These are phyloP conservation scores for Dendroctonus ponderosae DNA, from an alignment of 1,140 invertebrate genomes.

Conservation along the genomic window DNA sequence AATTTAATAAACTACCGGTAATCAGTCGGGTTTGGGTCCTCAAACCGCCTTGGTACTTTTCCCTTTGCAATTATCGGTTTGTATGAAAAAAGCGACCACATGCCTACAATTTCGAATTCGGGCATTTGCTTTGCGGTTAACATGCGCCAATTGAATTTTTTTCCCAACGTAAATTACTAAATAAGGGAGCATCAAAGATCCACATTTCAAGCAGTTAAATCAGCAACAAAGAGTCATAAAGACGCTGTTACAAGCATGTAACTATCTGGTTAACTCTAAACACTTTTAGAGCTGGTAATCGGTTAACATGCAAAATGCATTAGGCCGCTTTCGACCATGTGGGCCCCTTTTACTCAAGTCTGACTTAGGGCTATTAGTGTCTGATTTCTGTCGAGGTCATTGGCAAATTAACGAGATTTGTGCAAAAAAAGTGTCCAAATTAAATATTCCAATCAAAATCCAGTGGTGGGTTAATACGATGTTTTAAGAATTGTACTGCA, in stretches of 20 bases:
- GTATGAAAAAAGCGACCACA: conserved; percentile 3
- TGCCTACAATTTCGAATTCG: not conserved
- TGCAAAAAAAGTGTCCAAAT: not conserved
- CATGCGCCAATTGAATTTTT: not conserved
- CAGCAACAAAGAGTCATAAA: conserved; percentile 22
- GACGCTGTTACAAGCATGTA: conserved; percentile 23
- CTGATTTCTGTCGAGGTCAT: conserved; percentile 20
- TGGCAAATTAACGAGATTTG: conserved; percentile 22
- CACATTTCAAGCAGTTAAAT: conserved; percentile 7
- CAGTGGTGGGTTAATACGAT: too few species aligned
- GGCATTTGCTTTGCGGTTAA: not conserved
- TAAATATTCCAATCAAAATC: too few species aligned
- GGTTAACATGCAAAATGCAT: conserved; percentile 21
- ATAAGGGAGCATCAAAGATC: not conserved
- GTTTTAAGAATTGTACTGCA: too few species aligned
- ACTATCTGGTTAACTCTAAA: conserved; percentile 24
- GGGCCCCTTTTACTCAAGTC: conserved; percentile 17
- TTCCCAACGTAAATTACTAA: too few species aligned
- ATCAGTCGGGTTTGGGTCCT: conserved; percentile 2
- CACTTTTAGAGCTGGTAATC: conserved; percentile 24
- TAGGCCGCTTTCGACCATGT: conserved; percentile 14
- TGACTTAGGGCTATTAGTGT: conserved; percentile 15
- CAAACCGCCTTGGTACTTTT: conserved; percentile 1
- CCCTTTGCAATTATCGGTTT: not conserved
- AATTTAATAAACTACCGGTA: conserved; percentile 11